These are phyloP conservation scores for Aythya fuligula DNA, from an alignment of 2,797 vertebrate species.

Conservation along the genomic window DNA sequence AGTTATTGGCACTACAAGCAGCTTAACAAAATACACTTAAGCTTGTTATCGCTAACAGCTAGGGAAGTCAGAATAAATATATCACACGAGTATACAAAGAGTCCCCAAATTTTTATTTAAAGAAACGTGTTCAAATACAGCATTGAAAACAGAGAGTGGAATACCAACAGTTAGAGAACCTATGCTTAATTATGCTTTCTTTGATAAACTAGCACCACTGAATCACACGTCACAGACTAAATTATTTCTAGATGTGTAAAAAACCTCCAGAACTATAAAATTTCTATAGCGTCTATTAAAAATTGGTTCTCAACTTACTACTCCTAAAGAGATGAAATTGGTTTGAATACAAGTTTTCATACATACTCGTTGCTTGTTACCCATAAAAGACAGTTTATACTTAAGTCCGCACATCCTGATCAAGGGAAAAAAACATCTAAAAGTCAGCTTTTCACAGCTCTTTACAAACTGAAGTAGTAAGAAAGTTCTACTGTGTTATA, in stretches of 20 bases:
- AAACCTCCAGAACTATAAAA: slow-evolving; percentile 66
- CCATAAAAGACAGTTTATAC: slow-evolving; percentile 34
- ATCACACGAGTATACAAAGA: slow-evolving; percentile 18
- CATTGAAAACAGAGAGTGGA: slow-evolving; percentile 47
- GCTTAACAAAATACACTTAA: not conserved
- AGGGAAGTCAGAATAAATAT: not conserved
- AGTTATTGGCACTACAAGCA: not conserved
- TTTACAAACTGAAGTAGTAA: slow-evolving; percentile 60
- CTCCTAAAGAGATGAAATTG: slow-evolving; percentile 58
- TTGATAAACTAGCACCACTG: slow-evolving; percentile 73
- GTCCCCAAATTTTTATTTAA: slow-evolving; percentile 77
- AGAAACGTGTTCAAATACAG: slow-evolving; percentile 69
- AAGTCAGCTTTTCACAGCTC: slow-evolving; percentile 51
- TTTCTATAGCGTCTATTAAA: slow-evolving; percentile 64
- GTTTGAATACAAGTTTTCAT: slow-evolving; percentile 46
- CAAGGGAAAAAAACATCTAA: not conserved
- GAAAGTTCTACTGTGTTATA: slow-evolving; percentile 53
- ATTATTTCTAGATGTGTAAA: slow-evolving; percentile 56
- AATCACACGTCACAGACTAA: slow-evolving; percentile 67
- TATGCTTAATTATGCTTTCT: slow-evolving; percentile 29
- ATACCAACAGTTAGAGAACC: slow-evolving; percentile 13
- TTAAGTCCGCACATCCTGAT: slow-evolving; percentile 33
- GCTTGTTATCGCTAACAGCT: not conserved
- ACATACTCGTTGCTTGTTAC: slow-evolving; percentile 47
- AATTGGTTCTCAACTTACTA: slow-evolving; percentile 53